phyloP scores from a whole-genome alignment of 2,113 vertebrate species.

The Plecturocebus donacophilus region DNA sequence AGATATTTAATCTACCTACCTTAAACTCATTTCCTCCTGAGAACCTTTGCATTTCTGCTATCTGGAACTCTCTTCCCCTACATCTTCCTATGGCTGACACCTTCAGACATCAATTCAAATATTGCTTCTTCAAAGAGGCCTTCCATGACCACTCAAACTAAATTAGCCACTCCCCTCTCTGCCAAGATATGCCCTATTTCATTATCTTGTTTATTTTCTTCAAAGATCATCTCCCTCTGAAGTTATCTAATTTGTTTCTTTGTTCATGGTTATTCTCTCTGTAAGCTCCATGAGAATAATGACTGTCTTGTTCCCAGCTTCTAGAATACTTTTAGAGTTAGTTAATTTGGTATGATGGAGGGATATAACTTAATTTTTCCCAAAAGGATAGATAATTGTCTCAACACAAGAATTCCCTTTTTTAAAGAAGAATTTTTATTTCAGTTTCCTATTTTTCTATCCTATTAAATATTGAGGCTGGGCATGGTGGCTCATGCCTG shows the following conservation, averaged over 20 bases:
- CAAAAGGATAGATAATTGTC: not conserved
- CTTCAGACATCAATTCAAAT: constrained; percentile 1
- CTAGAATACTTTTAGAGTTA: not conserved
- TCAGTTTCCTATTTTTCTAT: not conserved
- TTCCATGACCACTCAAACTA: not conserved
- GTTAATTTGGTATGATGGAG: not conserved
- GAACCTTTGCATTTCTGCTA: not conserved
- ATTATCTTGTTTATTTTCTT: constrained; percentile 50
- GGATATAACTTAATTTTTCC: not conserved
- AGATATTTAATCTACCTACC: constrained; percentile 7
- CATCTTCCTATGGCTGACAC: not conserved
- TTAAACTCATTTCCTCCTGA: constrained; percentile 23
- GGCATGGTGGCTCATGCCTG: too few relatives aligned
- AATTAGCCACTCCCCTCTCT: not conserved
- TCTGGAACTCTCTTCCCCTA: not conserved
- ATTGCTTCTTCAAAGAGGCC: constrained; percentile 1
- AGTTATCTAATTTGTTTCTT: constrained; percentile 9
- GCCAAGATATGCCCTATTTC: not conserved
- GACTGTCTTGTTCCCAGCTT: not conserved
- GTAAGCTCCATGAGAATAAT: not conserved
- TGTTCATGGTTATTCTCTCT: not conserved
- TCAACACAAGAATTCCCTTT: not conserved
- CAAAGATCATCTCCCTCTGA: not conserved
- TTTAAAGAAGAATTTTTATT: not conserved
- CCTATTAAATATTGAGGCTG: not conserved